A percentile compares a stretch with the other conserved stretches of the same genome.
Conservation (phyloP, 2,888 invertebrate species). For the Caenorhabditis afra region DNA sequence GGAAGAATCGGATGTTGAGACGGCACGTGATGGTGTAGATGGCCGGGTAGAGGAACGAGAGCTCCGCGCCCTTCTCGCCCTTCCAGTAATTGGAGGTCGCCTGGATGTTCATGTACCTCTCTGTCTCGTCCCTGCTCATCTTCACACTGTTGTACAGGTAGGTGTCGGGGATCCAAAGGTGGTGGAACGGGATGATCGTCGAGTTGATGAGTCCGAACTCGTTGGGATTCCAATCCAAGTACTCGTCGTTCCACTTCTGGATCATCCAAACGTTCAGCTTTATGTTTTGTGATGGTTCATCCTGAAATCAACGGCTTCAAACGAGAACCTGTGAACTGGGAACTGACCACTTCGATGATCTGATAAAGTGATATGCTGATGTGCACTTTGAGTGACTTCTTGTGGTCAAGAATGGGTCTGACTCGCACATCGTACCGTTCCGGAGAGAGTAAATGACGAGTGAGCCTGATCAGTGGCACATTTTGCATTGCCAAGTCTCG, state of each 20-base stretch:
- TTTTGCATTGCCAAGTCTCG: slow-evolving; percentile 64
- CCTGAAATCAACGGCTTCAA: slow-evolving; percentile 62
- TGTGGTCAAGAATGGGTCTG: slow-evolving; percentile 75
- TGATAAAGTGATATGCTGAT: slow-evolving; percentile 79
- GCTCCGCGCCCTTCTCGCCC: slow-evolving; percentile 72
- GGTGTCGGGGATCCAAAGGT: slow-evolving; percentile 79
- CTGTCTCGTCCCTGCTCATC: slow-evolving; percentile 79
- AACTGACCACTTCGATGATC: slow-evolving; percentile 71
- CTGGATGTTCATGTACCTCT: slow-evolving; percentile 79
- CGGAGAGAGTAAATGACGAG: slow-evolving; percentile 73
- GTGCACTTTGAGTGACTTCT: slow-evolving; percentile 73
- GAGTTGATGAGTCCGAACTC: slow-evolving; percentile 74
- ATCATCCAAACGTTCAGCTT: slow-evolving; percentile 83
- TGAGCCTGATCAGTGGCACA: slow-evolving; percentile 76
- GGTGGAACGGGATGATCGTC: slow-evolving; percentile 76
- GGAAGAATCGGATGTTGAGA: slow-evolving; percentile 77
- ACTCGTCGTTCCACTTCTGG: slow-evolving; percentile 80
- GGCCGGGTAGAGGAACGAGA: slow-evolving; percentile 79
- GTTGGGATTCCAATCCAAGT: slow-evolving; percentile 73
- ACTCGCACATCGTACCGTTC: slow-evolving; percentile 77
- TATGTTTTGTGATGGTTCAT: slow-evolving; percentile 82
- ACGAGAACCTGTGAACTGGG: not conserved
- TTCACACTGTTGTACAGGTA: slow-evolving; percentile 79
- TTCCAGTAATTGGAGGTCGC: slow-evolving; percentile 70
- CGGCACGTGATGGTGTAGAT: slow-evolving; percentile 79